These are phyloP conservation scores for Cathartes aura DNA, from an alignment of 2,113 vertebrate genomes.

Conservation along the genomic window DNA sequence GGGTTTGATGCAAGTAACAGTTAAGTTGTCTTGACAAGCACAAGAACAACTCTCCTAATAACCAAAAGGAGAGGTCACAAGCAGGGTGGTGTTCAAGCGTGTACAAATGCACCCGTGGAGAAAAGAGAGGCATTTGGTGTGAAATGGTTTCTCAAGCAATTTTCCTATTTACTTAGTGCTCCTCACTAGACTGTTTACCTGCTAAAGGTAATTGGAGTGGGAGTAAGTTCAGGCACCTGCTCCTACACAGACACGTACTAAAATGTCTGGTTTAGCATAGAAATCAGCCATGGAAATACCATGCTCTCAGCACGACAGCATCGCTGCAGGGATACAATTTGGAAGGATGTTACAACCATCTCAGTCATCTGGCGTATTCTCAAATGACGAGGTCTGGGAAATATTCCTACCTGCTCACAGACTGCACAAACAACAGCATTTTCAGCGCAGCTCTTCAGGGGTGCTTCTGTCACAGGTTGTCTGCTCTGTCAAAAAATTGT, in stretches of 20 bases:
- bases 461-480: background rate
- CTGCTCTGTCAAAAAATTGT: background rate
- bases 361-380: background rate
- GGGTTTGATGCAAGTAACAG: background rate
- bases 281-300: background rate
- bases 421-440: background rate
- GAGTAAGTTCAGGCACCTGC: background rate
- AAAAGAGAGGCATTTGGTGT: background rate
- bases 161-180: background rate
- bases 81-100: background rate
- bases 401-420: background rate
- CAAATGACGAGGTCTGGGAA: background rate
- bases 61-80: background rate
- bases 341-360: background rate
- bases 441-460: background rate
- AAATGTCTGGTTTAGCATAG: background rate
- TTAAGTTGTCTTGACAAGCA: background rate
- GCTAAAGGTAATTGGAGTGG: background rate
- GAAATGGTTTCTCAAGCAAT: background rate
- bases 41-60: background rate
- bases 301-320: fast-evolving
- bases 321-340: background rate
- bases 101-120: background rate
- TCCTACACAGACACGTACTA: background rate
- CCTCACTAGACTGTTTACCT: background rate